Percentiles rank a stretch among this genome's conserved stretches.
Evolutionary conservation across 1,140 invertebrate genomes (phyloP).

Genomic region (Drosophila nigrodunni): DNA sequence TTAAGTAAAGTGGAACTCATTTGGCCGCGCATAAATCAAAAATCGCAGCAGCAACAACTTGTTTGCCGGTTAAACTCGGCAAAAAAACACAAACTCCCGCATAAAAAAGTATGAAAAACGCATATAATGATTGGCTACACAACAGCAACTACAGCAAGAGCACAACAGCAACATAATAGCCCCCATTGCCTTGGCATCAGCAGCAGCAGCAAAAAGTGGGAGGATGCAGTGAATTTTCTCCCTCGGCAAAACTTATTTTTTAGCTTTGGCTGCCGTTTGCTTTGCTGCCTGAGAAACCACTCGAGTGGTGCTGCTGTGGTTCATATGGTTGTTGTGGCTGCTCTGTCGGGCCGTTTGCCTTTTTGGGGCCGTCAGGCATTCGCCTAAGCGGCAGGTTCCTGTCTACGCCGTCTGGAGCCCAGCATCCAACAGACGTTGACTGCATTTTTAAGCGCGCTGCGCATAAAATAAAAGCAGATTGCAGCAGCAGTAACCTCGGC

Average conservation of each 20-base stretch:
- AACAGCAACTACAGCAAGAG: slow-evolving; percentile 45
- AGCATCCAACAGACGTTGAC: slow-evolving; percentile 68
- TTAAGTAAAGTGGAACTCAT: slow-evolving; percentile 66
- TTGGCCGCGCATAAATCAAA: slow-evolving; percentile 77
- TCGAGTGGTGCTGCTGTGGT: slow-evolving; percentile 30
- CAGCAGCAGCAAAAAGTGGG: slow-evolving; percentile 78
- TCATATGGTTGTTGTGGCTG: slow-evolving; percentile 39
- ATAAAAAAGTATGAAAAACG: slow-evolving; percentile 78
- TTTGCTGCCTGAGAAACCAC: slow-evolving; percentile 36
- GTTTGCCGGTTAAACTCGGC: slow-evolving; percentile 46
- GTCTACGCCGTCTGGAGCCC: slow-evolving; percentile 58
- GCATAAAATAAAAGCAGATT: slow-evolving; percentile 83
- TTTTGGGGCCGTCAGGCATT: slow-evolving; percentile 81
- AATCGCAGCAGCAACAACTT: slow-evolving; percentile 64
- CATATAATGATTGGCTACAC: slow-evolving; percentile 79
- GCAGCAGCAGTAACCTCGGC: slow-evolving; percentile 52
- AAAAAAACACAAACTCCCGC: slow-evolving; percentile 66
- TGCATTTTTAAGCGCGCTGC: slow-evolving; percentile 81
- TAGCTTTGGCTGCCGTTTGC: slow-evolving; percentile 40
- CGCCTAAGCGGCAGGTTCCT: slow-evolving; percentile 82
- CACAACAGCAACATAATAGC: slow-evolving; percentile 73
- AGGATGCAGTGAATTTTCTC: slow-evolving; percentile 81
- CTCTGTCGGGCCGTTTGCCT: slow-evolving; percentile 74
- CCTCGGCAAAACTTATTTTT: slow-evolving; percentile 55
- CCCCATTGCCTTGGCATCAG: slow-evolving; percentile 65